Conservation (phyloP, 2,888 invertebrate genomes). For the Drosophila quasianomalipes region DNA sequence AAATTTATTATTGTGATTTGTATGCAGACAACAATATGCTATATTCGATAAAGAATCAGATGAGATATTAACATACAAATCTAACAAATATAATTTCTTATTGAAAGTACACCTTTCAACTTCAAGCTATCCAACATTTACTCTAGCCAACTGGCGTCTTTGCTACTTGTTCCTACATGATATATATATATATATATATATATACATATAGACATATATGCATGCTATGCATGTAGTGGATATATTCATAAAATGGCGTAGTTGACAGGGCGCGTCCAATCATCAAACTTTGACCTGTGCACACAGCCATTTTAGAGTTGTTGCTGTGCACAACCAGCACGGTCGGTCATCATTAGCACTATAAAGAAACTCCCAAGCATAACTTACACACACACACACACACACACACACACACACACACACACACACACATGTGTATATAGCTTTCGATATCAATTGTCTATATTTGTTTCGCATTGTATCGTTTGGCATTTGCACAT, state of each 20-base stretch:
- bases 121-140: neutral
- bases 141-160: neutral
- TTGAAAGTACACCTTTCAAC: neutral
- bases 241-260: slow-evolving; percentile 15
- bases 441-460: slow-evolving; percentile 53
- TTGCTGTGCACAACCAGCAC: neutral
- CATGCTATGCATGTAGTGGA: neutral
- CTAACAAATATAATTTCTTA: neutral
- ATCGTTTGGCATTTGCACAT: slow-evolving; percentile 58
- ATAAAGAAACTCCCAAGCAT: slow-evolving; percentile 31
- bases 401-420: neutral
- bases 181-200: neutral
- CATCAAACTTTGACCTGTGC: slow-evolving; percentile 22
- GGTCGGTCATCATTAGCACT: slow-evolving; percentile 29
- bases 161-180: neutral
- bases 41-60: too few species aligned
- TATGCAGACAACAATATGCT: too few species aligned
- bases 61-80: too few species aligned
- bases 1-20: neutral
- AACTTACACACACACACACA: slow-evolving; percentile 13
- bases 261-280: slow-evolving; percentile 41
- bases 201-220: neutral
- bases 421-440: neutral
- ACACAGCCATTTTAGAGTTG: slow-evolving; percentile 15
- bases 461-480: slow-evolving; percentile 51